These are phyloP conservation scores for Sturmia bella DNA, from an alignment of 2,888 invertebrate genomes.

Conservation along the genomic window DNA sequence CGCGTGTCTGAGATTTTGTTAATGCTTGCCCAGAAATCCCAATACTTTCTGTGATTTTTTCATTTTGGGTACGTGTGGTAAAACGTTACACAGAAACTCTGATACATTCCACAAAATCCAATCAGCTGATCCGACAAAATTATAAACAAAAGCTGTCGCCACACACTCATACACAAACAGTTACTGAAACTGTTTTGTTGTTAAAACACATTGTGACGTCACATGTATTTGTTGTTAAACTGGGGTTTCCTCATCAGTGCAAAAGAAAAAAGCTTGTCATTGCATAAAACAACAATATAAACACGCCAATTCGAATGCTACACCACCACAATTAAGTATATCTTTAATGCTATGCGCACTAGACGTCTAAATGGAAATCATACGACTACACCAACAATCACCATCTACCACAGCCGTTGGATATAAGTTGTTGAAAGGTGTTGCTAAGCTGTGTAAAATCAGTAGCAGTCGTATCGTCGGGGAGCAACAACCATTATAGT, in stretches of 20 bases:
- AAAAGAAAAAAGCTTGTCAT: slow-evolving; percentile 62
- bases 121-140: slow-evolving; percentile 3
- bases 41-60: too few species aligned
- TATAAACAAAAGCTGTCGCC: not conserved
- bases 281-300: slow-evolving; percentile 35
- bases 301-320: slow-evolving; percentile 31
- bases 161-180: not conserved
- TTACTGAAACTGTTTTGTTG: not conserved
- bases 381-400: slow-evolving; percentile 78
- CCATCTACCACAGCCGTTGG: slow-evolving; percentile 78
- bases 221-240: slow-evolving; percentile 65
- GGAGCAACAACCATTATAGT: slow-evolving; percentile 71
- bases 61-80: too few species aligned
- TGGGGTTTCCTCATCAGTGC: slow-evolving; percentile 70
- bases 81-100: not conserved
- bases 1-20: too few species aligned
- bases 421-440: slow-evolving; percentile 80
- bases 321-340: slow-evolving; percentile 49
- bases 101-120: not conserved
- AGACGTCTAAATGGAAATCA: slow-evolving; percentile 76
- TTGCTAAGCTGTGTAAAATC: slow-evolving; percentile 78
- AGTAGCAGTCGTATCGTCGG: slow-evolving; percentile 79
- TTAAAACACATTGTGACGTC: slow-evolving; percentile 65
- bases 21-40: too few species aligned
- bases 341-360: slow-evolving; percentile 66